Evolutionary conservation across 2,888 invertebrate genomes (phyloP).

Genomic region (Campopleginae sp.): DNA sequence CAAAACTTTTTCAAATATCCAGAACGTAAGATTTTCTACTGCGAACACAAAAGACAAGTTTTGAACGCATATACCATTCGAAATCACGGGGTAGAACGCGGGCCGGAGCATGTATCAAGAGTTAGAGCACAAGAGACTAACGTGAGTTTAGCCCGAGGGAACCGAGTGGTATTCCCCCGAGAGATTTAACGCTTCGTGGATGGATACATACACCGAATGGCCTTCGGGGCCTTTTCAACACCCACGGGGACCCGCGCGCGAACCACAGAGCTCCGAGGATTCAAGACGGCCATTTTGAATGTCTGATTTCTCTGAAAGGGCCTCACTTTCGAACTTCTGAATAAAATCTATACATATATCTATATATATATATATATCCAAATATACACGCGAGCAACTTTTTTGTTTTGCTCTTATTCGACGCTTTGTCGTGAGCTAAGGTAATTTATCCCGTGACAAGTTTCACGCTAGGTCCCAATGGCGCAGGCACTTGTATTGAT

Average conservation of each 20-base stretch:
- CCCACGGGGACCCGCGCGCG: constrained; percentile 69
- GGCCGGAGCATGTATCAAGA: constrained; percentile 20
- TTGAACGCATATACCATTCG: neutral
- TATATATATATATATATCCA: constrained; percentile 18
- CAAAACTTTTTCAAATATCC: neutral
- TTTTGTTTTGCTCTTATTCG: constrained; percentile 70
- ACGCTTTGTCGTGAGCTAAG: constrained; percentile 68
- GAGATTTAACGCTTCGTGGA: constrained; percentile 65
- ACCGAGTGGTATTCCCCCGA: constrained; percentile 43
- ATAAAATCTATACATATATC: no score
- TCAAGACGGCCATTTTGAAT: constrained; percentile 73
- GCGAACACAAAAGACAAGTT: neutral
- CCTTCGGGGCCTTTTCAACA: constrained; percentile 74
- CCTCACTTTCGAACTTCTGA: constrained; percentile 40
- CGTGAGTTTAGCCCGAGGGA: constrained; percentile 30
- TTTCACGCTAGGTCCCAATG: constrained; percentile 71
- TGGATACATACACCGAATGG: constrained; percentile 61
- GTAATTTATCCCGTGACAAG: constrained; percentile 74
- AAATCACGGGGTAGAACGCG: neutral
- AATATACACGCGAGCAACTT: constrained; percentile 53
- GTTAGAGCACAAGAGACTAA: constrained; percentile 20
- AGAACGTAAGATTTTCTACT: neutral
- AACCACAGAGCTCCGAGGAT: constrained; percentile 30
- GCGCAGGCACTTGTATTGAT: constrained; percentile 64
- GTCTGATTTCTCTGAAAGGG: constrained; percentile 68